These are phyloP conservation scores for Galeruca laticollis DNA, from an alignment of 2,888 invertebrate species.

Conservation along the genomic window DNA sequence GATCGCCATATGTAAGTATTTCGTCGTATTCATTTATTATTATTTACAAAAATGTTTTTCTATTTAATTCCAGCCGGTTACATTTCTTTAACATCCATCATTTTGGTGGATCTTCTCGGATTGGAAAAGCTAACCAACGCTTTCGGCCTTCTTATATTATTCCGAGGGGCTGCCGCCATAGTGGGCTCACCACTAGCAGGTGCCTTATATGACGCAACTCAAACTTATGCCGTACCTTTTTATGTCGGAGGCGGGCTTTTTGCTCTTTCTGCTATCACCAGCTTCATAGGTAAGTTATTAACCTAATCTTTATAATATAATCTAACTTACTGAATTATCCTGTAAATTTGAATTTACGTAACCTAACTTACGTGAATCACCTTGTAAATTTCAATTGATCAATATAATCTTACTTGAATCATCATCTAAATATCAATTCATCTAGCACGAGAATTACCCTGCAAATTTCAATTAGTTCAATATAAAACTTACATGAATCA, in stretches of 20 bases:
- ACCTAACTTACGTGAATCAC: conserved; percentile 40
- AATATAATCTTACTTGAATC: no score
- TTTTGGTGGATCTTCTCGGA: conserved; percentile 95
- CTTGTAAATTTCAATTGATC: no score
- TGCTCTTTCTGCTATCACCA: conserved; percentile 84
- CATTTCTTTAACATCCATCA: conserved; percentile 97
- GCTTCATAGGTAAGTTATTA: conserved; percentile 68
- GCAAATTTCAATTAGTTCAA: no score
- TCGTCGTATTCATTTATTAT: background rate
- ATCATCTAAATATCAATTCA: no score
- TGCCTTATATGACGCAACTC: conserved; percentile 89
- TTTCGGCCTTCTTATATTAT: conserved; percentile 94
- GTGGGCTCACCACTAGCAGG: conserved; percentile 88
- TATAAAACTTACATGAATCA: no score
- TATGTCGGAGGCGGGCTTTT: conserved; percentile 93
- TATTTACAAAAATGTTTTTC: no score
- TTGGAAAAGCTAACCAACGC: conserved; percentile 96
- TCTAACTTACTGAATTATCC: no score
- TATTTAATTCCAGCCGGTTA: conserved; percentile 91
- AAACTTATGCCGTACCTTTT: conserved; percentile 90
- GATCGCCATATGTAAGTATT: conserved; percentile 86
- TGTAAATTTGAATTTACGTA: background rate
- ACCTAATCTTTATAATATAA: no score
- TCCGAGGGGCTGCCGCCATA: conserved; percentile 94
- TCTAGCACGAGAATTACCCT: no score